Percentiles rank a stretch among this genome's conserved stretches.
phyloP scores from a whole-genome alignment of 1,140 invertebrate genomes.

The Rhopalosiphum maidis region DNA sequence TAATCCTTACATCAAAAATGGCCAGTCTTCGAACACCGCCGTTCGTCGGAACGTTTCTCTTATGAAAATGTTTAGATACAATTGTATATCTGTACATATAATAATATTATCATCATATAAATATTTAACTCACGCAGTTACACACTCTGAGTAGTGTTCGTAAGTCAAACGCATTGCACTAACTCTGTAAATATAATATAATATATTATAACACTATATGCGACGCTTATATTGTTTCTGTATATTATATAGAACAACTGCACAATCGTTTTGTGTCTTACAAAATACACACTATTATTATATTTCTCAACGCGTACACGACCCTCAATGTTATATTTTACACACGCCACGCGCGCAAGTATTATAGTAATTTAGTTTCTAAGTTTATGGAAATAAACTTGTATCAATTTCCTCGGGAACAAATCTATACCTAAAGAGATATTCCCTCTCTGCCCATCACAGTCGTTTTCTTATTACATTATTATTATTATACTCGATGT shows the following conservation, averaged over 20 bases:
- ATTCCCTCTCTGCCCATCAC: neutral
- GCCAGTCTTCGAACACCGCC: neutral
- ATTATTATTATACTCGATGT: neutral
- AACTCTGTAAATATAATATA: neutral
- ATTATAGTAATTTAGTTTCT: conserved; percentile 39
- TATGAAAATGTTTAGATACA: neutral
- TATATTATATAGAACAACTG: neutral
- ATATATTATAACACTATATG: neutral
- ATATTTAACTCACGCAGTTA: neutral
- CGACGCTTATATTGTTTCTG: neutral
- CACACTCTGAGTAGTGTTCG: neutral
- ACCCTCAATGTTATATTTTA: neutral
- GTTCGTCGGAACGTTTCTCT: neutral
- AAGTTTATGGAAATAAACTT: conserved; percentile 46
- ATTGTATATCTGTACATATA: neutral
- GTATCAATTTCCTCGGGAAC: conserved; percentile 46
- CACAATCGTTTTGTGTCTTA: conserved; percentile 10
- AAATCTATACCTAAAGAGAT: conserved; percentile 40
- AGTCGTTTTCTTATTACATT: neutral
- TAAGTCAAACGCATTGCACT: neutral
- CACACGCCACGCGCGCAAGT: neutral
- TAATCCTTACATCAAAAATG: conserved; percentile 14
- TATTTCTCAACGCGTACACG: neutral
- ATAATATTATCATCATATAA: neutral
- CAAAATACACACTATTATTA: neutral